Percentiles rank a stretch among this genome's conserved stretches.
Evolutionary conservation across 2,113 vertebrate genomes (phyloP).

Genomic region (Rhinolophus sinicus): DNA sequence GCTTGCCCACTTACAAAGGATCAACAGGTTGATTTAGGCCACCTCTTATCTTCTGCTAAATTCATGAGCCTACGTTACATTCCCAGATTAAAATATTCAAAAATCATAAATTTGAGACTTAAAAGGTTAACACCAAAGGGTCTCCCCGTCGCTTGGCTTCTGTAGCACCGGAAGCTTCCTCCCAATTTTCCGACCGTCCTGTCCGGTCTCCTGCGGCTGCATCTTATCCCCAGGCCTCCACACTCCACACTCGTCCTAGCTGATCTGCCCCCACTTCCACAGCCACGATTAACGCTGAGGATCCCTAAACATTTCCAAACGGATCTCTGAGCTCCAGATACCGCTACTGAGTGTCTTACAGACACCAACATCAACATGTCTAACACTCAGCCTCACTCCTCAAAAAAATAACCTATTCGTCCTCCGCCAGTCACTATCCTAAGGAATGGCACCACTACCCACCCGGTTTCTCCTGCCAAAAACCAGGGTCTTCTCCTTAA

Average conservation of each 20-base stretch:
- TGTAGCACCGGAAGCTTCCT: too few species aligned
- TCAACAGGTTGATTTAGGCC: not conserved
- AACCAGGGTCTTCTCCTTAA: not conserved
- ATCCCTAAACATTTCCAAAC: not conserved
- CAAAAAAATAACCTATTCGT: not conserved
- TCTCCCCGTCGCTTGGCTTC: not conserved
- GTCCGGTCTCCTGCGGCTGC: not conserved
- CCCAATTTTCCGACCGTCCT: not conserved
- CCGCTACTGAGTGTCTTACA: not conserved
- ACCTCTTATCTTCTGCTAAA: not conserved
- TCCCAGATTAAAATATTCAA: not conserved
- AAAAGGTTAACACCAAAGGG: not conserved
- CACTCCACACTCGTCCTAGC: not conserved
- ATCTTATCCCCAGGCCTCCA: not conserved
- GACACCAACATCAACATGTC: not conserved
- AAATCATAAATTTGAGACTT: not conserved
- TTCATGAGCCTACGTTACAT: not conserved
- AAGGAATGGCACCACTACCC: not conserved
- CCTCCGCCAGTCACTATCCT: too few species aligned
- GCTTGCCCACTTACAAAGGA: not conserved
- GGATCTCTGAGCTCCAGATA: not conserved
- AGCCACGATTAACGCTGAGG: not conserved
- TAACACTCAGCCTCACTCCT: not conserved
- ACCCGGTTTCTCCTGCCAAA: not conserved
- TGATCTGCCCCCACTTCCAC: not conserved